phyloP scores from a whole-genome alignment of 1,140 invertebrate genomes.

The Littorina saxatilis region DNA sequence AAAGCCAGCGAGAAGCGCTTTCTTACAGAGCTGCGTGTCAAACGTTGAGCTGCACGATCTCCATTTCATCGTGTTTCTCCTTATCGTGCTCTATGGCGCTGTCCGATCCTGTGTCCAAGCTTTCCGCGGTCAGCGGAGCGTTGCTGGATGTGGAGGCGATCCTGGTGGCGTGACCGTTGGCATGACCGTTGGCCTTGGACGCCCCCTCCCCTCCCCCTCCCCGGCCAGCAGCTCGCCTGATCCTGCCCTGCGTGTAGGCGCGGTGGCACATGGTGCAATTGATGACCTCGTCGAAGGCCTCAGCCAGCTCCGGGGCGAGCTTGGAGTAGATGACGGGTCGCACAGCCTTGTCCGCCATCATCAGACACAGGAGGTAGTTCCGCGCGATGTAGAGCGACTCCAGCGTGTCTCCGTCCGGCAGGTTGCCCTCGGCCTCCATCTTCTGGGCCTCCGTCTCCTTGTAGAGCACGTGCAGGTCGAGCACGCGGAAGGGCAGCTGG shows the following conservation, averaged over 20 bases:
- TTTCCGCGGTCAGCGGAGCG: slow-evolving; percentile 1
- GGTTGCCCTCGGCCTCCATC: slow-evolving; percentile 11
- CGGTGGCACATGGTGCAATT: slow-evolving; percentile 51
- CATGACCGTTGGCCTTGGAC: neutral
- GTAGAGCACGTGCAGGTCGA: slow-evolving; percentile 55
- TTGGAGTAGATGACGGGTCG: slow-evolving; percentile 55
- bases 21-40: too few relatives aligned
- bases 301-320: slow-evolving; percentile 50
- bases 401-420: slow-evolving; percentile 30
- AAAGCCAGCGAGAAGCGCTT: too few relatives aligned
- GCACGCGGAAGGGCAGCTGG: slow-evolving; percentile 61
- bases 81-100: neutral
- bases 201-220: neutral
- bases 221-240: neutral
- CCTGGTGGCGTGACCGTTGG: neutral
- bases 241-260: slow-evolving; percentile 24
- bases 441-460: slow-evolving; percentile 19
- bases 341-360: slow-evolving; percentile 48
- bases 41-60: slow-evolving; percentile 13
- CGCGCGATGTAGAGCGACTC: slow-evolving; percentile 43
- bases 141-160: slow-evolving; percentile 19
- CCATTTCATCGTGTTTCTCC: neutral
- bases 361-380: slow-evolving; percentile 51
- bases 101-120: neutral
- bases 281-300: slow-evolving; percentile 58